Percentiles rank a stretch among this genome's conserved stretches.
Conservation (phyloP, 2,113 vertebrate genomes). For the Heterotilapia buettikoferi region DNA sequence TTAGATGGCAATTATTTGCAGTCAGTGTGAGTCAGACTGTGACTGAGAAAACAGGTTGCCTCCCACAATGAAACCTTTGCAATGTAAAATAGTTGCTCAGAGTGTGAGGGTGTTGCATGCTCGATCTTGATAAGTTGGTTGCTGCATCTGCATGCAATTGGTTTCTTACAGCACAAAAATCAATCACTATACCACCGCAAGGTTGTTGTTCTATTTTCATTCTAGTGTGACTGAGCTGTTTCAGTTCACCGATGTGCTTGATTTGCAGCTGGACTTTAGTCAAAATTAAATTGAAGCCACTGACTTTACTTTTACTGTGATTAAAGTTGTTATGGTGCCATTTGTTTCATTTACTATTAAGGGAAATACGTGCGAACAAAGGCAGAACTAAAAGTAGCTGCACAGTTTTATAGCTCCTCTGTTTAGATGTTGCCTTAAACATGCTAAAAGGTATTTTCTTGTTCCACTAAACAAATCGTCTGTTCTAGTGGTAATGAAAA, state of each 20-base stretch:
- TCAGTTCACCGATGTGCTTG: neutral
- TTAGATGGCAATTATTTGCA: neutral
- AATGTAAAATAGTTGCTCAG: neutral
- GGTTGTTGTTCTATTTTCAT: neutral
- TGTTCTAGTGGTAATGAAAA: neutral
- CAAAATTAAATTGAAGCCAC: neutral
- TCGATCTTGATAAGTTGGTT: neutral
- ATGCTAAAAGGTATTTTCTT: neutral
- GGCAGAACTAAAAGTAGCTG: neutral
- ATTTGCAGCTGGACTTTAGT: neutral
- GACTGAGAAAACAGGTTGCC: neutral
- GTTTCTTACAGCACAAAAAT: neutral
- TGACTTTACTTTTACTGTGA: neutral
- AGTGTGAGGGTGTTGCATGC: neutral
- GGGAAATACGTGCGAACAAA: fast-evolving
- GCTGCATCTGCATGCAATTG: neutral
- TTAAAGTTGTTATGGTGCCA: neutral
- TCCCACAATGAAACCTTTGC: neutral
- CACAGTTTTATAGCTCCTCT: neutral
- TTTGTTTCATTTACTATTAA: neutral
- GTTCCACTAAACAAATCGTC: neutral
- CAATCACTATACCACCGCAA: neutral
- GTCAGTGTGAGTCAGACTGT: neutral
- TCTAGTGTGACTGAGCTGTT: neutral
- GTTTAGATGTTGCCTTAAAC: neutral